Conservation (phyloP, 2,888 invertebrate genomes). For the Dioctria rufipes region DNA sequence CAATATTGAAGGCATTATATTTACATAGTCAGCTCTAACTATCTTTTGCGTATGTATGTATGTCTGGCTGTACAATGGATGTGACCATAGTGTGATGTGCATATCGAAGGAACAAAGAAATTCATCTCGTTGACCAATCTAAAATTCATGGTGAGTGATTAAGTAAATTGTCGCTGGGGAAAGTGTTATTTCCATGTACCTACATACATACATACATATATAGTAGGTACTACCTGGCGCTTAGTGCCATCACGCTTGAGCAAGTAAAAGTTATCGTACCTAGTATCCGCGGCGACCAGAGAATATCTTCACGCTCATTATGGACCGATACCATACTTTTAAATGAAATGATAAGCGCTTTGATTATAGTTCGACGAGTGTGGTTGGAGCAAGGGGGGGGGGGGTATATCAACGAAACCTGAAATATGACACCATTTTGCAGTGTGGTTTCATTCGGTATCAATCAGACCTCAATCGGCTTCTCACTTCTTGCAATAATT, state of each 20-base stretch:
- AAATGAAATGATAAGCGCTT: not conserved
- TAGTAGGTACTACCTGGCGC: not conserved
- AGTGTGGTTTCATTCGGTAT: not conserved
- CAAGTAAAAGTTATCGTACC: constrained; percentile 14
- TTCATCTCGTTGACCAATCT: not conserved
- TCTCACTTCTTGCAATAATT: not conserved
- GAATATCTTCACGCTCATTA: not conserved
- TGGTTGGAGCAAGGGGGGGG: no score
- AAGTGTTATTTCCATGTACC: not conserved
- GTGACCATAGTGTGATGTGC: not conserved
- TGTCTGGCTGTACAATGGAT: no score
- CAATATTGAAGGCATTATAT: not conserved
- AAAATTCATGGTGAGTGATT: no score
- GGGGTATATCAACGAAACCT: no score
- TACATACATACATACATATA: no score
- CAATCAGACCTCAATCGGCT: not conserved
- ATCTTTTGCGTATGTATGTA: no score
- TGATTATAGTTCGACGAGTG: not conserved
- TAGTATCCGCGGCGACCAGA: not conserved
- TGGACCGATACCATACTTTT: not conserved
- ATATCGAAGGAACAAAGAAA: constrained; percentile 16
- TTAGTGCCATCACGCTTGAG: not conserved
- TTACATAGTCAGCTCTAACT: no score
- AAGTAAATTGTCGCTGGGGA: not conserved
- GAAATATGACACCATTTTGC: no score